These are phyloP conservation scores for Verasper variegatus DNA, from an alignment of 2,113 vertebrate genomes.

Conservation along the genomic window DNA sequence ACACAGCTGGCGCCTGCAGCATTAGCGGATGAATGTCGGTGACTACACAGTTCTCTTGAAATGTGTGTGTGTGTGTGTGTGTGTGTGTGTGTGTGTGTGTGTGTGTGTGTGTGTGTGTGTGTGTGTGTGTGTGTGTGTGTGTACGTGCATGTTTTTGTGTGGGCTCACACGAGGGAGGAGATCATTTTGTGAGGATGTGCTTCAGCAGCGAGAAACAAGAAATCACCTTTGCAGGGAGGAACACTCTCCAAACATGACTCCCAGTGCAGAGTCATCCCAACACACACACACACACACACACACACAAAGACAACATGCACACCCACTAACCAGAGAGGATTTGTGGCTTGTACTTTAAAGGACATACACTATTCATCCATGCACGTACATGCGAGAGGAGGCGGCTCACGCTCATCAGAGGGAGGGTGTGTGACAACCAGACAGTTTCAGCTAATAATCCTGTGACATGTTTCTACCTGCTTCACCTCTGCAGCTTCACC, in stretches of 20 bases:
- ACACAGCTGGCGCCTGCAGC: too few relatives aligned
- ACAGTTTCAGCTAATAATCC: neutral
- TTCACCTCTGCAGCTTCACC: slow-evolving; percentile 21
- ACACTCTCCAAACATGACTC: slow-evolving; percentile 42
- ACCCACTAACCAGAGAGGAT: neutral
- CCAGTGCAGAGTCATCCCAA: slow-evolving; percentile 14
- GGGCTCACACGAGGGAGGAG: slow-evolving; percentile 13
- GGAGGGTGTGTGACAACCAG: slow-evolving; percentile 24
- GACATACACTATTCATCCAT: neutral
- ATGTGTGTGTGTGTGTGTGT: too few relatives aligned
- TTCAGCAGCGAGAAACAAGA: too few relatives aligned
- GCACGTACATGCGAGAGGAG: neutral
- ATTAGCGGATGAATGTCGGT: too few relatives aligned
- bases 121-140: too few relatives aligned
- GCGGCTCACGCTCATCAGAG: neutral
- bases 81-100: too few relatives aligned
- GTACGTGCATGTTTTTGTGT: too few relatives aligned
- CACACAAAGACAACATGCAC: neutral
- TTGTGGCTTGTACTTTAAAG: neutral
- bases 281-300: slow-evolving; percentile 1
- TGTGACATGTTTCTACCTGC: slow-evolving; percentile 70
- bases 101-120: too few relatives aligned
- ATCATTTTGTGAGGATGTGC: slow-evolving; percentile 46
- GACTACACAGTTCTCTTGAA: too few relatives aligned
- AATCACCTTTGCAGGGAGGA: too few relatives aligned